Evolutionary conservation across 2,888 invertebrate species (phyloP).

Genomic region (Napeogenes inachia): DNA sequence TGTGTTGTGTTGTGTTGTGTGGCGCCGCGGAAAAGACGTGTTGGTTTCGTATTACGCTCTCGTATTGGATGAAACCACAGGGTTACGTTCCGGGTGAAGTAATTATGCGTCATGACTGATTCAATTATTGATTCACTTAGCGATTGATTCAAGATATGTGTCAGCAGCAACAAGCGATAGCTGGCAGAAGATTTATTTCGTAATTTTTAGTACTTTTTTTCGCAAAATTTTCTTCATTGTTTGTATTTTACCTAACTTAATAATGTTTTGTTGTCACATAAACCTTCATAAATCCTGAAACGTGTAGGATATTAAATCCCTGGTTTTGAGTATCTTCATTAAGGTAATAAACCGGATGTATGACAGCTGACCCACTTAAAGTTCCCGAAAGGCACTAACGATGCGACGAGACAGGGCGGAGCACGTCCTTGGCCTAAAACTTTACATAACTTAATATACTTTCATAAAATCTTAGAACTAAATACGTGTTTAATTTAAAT

Average conservation of each 20-base stretch:
- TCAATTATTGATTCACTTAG: neutral
- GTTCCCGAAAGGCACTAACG: constrained; percentile 40
- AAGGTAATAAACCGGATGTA: constrained; percentile 6
- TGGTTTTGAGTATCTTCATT: constrained; percentile 1
- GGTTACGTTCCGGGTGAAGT: constrained; percentile 5
- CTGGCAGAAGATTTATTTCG: too few species aligned
- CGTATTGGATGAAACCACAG: constrained; percentile 5
- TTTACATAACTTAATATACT: constrained; percentile 11
- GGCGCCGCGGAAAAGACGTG: constrained; percentile 17
- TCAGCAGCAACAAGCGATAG: too few species aligned
- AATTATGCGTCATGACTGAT: neutral
- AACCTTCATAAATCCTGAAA: neutral
- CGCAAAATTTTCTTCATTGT: too few species aligned
- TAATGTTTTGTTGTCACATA: neutral
- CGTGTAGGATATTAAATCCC: neutral
- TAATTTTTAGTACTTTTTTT: too few species aligned
- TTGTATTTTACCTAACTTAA: neutral
- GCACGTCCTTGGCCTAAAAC: constrained; percentile 49
- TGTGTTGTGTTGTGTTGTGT: too few species aligned
- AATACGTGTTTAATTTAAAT: neutral
- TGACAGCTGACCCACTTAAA: constrained; percentile 45
- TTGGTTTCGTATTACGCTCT: constrained; percentile 9
- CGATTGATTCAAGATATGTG: neutral
- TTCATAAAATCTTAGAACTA: neutral
- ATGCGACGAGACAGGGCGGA: constrained; percentile 50